A percentile compares a stretch with the other conserved stretches of the same genome.
Evolutionary conservation across 2,113 vertebrate genomes (phyloP).

Genomic region (Haemorhous mexicanus): DNA sequence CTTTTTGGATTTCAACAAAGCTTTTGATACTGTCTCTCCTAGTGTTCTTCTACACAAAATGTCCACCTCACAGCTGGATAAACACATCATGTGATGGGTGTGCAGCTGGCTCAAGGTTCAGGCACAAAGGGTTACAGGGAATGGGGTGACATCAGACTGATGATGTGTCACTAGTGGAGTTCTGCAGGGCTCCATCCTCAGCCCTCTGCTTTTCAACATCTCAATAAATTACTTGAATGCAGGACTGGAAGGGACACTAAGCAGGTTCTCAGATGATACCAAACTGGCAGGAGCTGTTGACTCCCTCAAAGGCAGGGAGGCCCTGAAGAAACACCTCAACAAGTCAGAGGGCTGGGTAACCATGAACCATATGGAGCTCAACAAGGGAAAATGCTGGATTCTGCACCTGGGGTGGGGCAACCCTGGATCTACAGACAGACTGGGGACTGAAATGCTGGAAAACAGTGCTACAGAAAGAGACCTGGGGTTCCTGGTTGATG

Average conservation of each 20-base stretch:
- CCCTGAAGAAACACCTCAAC: background rate
- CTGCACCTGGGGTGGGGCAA: background rate
- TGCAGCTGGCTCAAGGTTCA: rapidly evolving
- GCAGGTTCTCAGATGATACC: background rate
- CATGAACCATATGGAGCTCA: background rate
- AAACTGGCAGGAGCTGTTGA: background rate
- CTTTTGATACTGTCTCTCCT: background rate
- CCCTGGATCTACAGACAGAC: background rate
- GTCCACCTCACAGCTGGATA: background rate
- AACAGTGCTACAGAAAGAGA: background rate
- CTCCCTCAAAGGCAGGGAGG: background rate
- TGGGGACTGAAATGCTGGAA: background rate
- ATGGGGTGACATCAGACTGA: background rate
- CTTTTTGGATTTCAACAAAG: background rate
- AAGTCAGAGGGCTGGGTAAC: background rate
- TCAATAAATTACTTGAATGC: background rate
- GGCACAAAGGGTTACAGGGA: background rate
- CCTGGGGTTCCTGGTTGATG: background rate
- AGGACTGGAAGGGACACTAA: background rate
- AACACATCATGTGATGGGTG: background rate
- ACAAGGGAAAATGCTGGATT: background rate
- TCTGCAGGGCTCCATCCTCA: background rate
- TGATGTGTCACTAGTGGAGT: background rate
- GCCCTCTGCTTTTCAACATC: background rate
- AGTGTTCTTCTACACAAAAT: background rate